Evolutionary conservation across 2,797 vertebrate genomes (phyloP), one percentile per base, ranked within the genome.

Genomic region (Enteromius treurensis): DNA sequence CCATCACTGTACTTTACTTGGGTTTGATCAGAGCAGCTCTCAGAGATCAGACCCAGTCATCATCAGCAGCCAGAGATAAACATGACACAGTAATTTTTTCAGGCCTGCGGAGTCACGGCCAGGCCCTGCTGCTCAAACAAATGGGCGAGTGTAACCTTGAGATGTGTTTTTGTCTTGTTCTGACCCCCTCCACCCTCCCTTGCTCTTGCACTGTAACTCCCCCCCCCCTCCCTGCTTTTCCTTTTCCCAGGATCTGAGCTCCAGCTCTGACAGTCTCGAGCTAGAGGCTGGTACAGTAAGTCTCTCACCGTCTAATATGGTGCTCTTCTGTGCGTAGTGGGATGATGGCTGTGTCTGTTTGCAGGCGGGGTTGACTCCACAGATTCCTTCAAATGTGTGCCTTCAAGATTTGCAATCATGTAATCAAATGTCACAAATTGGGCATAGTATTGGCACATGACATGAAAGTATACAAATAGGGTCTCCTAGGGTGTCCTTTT

Each of bases 201-300:
- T 86, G 90, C 88, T 93, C 95, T 95, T 90, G 91, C 93, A 90
- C 92, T 90, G 89, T 88, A 88, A 86, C 60, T 71, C 32, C 32
- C 32, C 82, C 64, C 64, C 89, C 90, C 82, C 89, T 90, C 84
- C 87, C 68, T 69, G 78, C 60, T 85, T 83, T 86, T 88, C 90
- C 88, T 84, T 94, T 94, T 95, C 95, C 94, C 95, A 98, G 97
- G 97, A 96, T 90, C 92, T 95, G 93, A 95, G 95, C 90, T 97
- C 96, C 93, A 96, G 96, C 93, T 93, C 92, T 85, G 97, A 97
- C 91, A 97, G 96, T 95, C 93, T 97, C 93, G 95, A 96, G 92
- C 95, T 93, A 88, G 93, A 94, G 90, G 88, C 93, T 92, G 92
- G 93, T 94, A 95, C 97, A 89, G 97, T 99, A 98, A 99, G 97